Evolutionary conservation across 2,113 vertebrate genomes (phyloP).

Genomic region (Charadrius vociferus): DNA sequence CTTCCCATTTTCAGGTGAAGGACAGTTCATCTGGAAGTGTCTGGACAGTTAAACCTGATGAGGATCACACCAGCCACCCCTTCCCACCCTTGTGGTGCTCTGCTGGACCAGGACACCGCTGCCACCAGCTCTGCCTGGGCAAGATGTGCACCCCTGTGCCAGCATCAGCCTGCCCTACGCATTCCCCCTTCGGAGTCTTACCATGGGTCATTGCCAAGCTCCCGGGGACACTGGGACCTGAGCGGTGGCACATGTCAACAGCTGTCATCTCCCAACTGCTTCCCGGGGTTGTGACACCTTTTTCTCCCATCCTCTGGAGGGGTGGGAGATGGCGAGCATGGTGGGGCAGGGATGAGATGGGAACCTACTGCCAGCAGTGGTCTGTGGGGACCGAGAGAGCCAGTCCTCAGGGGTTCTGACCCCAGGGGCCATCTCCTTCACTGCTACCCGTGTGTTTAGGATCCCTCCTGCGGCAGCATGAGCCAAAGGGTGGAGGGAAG

Average conservation of each 20-base stretch:
- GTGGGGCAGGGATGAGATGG: neutral
- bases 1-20: neutral
- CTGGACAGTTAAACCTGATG: neutral
- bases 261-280: neutral
- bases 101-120: neutral
- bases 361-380: neutral
- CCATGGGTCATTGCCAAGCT: neutral
- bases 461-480: neutral
- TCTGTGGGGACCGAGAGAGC: fast-evolving
- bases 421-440: neutral
- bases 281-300: fast-evolving
- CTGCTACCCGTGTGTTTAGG: neutral
- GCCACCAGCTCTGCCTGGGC: neutral
- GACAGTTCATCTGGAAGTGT: neutral
- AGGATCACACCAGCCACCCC: neutral
- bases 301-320: fast-evolving
- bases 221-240: fast-evolving
- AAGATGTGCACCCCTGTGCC: fast-evolving
- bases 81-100: neutral
- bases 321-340: fast-evolving
- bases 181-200: fast-evolving
- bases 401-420: neutral
- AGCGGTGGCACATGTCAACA: neutral
- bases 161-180: neutral
- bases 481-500: neutral